These are phyloP conservation scores for Cataglyphis rosenhaueri DNA, from an alignment of 2,888 invertebrate genomes.

Conservation along the genomic window DNA sequence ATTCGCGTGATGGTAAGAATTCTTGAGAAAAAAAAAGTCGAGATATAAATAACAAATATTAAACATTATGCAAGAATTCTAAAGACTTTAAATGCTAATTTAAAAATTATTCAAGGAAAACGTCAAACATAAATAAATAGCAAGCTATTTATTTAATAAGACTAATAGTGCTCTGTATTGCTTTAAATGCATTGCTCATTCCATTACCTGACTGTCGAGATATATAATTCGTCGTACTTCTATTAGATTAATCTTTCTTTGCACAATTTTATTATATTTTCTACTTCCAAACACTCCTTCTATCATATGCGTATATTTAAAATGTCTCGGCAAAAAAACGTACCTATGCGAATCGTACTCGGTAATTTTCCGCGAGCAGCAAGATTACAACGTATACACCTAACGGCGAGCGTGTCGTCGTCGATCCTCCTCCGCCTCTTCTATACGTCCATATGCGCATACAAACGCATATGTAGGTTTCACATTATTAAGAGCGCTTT, in stretches of 20 bases:
- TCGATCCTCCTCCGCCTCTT: slow-evolving; percentile 36
- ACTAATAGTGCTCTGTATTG: not conserved
- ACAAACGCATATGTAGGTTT: not conserved
- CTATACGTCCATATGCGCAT: not conserved
- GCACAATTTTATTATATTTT: not conserved
- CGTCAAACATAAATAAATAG: not conserved
- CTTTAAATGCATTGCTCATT: not conserved
- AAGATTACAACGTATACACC: slow-evolving; percentile 59
- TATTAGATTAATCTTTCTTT: not conserved
- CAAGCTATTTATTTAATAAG: not conserved
- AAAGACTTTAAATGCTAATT: not conserved
- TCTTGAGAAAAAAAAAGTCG: slow-evolving; percentile 15
- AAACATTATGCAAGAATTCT: not conserved
- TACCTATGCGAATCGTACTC: slow-evolving; percentile 17
- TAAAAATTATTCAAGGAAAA: not conserved
- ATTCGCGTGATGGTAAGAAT: not conserved
- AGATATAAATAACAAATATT: slow-evolving; percentile 7
- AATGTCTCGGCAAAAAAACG: not conserved
- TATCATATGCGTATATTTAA: not conserved
- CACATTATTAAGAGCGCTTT: slow-evolving; percentile 14
- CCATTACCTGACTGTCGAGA: not conserved
- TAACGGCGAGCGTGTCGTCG: slow-evolving; percentile 41
- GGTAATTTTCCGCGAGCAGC: slow-evolving; percentile 77
- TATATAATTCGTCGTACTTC: not conserved
- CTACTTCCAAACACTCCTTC: not conserved